These are phyloP conservation scores for Atherinosoma microstoma DNA, from an alignment of 2,797 vertebrate genomes.

Conservation along the genomic window DNA sequence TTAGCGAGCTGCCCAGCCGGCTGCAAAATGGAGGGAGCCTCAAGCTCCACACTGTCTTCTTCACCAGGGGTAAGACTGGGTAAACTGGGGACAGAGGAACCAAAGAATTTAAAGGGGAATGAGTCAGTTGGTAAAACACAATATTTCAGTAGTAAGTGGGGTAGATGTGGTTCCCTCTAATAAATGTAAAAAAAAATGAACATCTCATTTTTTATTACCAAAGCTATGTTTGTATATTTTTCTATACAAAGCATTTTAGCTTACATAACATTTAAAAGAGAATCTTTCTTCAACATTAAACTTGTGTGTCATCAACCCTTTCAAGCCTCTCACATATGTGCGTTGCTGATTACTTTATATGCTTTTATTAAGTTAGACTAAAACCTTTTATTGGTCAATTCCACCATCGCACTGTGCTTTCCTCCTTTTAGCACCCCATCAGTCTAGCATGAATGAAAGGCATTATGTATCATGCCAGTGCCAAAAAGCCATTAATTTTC, in stretches of 20 bases:
- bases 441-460: slow-evolving; percentile 41
- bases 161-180: not conserved
- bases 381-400: slow-evolving; percentile 37
- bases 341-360: slow-evolving; percentile 27
- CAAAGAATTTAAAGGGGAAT: not conserved
- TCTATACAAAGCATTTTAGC: not conserved
- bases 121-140: not conserved
- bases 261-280: slow-evolving; percentile 1
- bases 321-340: slow-evolving; percentile 4
- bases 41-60: slow-evolving; percentile 92
- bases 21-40: slow-evolving; percentile 93
- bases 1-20: slow-evolving; percentile 93
- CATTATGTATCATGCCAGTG: slow-evolving; percentile 39
- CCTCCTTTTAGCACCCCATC: slow-evolving; percentile 34
- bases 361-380: slow-evolving; percentile 45
- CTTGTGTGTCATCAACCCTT: slow-evolving; percentile 3
- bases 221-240: not conserved
- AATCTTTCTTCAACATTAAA: slow-evolving; percentile 13
- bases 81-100: not conserved
- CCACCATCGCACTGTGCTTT: slow-evolving; percentile 18
- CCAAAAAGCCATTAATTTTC: slow-evolving; percentile 56
- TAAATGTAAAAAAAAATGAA: not conserved
- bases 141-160: not conserved
- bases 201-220: not conserved
- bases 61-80: slow-evolving; percentile 88